Evolutionary conservation across 2,113 vertebrate species (phyloP), one percentile per base, ranked within the genome.

Genomic region (Papio anubis): DNA sequence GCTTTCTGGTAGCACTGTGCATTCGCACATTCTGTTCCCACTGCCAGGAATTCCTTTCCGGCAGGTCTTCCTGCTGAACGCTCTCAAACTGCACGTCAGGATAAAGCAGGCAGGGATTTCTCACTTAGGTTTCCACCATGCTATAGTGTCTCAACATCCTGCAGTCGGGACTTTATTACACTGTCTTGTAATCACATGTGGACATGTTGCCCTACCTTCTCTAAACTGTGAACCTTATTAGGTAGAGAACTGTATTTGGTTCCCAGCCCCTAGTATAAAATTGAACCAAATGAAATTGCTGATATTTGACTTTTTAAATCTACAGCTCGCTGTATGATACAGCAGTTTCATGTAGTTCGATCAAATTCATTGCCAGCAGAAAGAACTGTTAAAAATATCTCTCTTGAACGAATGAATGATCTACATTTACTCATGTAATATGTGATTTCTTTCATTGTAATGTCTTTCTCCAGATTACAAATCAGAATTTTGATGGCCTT

Each of bases 101-200:
- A 43, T 2, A n/a, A 27, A 73, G 3, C 5, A 64, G 55, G 14
- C 9, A 10, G 38, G 11, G 40, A 4, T 45, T 70, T 83, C 76
- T 55, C 40, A 52, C 25, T 25, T 55, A 12, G 0, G 1, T 1
- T 20, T 23, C 57, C 35, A 6, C 0, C 9, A 2, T 13, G 2
- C 57, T 38, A 6, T 0, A 25, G 5, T 0, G 4, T 21, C 48
- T 52, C 43, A 6, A 21, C 21, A 16, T 17, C 8, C 32, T 23
- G 25, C 11, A n/a, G 18, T 23, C 12, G 8, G 1, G 14, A 3
- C 16, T 57, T 85, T n/a, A 23, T 32, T 32, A 25, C 27, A 21
- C 32, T 25, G 32, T 61, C n/a, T 86, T 86, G 1, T 59, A 16
- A 68, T 57, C 43, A 45, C n/a, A 30, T 35, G 16, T 18, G 30